Conservation (phyloP, 2,797 vertebrate species). For the Ciconia nigra region DNA sequence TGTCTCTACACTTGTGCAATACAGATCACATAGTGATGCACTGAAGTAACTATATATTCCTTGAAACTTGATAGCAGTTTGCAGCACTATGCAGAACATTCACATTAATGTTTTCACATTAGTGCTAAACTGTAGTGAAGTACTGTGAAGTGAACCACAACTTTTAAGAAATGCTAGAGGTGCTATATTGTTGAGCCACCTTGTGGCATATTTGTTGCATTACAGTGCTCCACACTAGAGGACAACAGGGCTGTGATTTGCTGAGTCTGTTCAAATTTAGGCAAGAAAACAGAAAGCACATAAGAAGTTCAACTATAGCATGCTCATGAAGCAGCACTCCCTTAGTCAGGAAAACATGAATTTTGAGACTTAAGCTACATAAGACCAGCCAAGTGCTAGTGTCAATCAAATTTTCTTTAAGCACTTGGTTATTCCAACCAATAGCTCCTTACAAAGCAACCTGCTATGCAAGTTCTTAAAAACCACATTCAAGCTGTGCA, state of each 20-base stretch:
- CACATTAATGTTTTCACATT: not conserved
- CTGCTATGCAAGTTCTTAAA: not conserved
- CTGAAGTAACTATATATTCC: accelerated
- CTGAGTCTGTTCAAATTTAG: not conserved
- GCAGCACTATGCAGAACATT: not conserved
- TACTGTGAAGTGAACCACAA: not conserved
- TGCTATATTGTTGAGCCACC: slow-evolving; percentile 57
- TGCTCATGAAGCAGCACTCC: not conserved
- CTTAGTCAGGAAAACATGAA: not conserved
- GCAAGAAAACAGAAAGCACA: not conserved
- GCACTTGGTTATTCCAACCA: not conserved
- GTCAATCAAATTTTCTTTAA: not conserved
- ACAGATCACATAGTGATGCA: not conserved
- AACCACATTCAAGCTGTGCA: not conserved
- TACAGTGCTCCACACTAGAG: not conserved
- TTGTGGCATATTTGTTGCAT: slow-evolving; percentile 34
- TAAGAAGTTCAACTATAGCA: not conserved
- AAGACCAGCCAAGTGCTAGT: not conserved
- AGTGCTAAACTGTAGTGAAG: not conserved
- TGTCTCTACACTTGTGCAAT: accelerated
- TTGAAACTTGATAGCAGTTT: not conserved
- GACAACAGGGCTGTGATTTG: not conserved
- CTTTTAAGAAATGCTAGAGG: not conserved
- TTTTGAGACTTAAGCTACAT: not conserved
- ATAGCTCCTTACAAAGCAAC: not conserved